Evolutionary conservation across 2,797 vertebrate species (phyloP), one percentile per base, ranked within the genome.

Genomic region (Peromyscus melanophrys): DNA sequence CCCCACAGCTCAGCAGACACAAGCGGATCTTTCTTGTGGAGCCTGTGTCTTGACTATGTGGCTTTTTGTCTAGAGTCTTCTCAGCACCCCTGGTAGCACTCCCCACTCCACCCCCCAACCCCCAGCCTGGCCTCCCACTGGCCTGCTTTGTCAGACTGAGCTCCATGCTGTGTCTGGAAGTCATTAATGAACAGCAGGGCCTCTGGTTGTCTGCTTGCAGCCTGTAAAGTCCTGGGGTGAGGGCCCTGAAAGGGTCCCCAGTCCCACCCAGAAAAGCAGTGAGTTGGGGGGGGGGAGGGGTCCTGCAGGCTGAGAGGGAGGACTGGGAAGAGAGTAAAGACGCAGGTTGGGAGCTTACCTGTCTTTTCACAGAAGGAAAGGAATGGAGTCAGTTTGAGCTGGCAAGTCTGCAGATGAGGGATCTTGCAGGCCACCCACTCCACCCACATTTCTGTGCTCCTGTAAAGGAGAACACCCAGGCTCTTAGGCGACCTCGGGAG

Each of bases 101-200:
- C 6, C 61, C 31, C 69, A 6, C 61, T 71, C 61, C 25, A 14
- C 19, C 8, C 8, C 37, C 40, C 21, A 23, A 19, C 21, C 17
- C 9, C 52, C 75, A 55, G 46, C 27, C 16, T 3, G 2, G 23
- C 27, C n/a, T 77, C 37, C 67, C 57, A 27, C 25, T 0, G 0
- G 65, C 52, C 4, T 27, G 71, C 69, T 34, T 34, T 25, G 57
- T 71, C 34, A 96, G 96, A 95, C 94, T 98, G 95, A 49, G 65
- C 97, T 95, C 92, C 92, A 96, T 83, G 96, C 98, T 80, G 80
- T 85, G n/a, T 98, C 98, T 98, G 98, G 98, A 98, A 98, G 98
- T 98, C 97, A 98, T 98, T 98, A 98, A 78, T 92, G 96, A 97
- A 98, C 96, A 92, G 96, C 88, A 96, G 94, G 96, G 76, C 86